phyloP scores from a whole-genome alignment of 2,113 vertebrate species.

The Syrmaticus mikado region DNA sequence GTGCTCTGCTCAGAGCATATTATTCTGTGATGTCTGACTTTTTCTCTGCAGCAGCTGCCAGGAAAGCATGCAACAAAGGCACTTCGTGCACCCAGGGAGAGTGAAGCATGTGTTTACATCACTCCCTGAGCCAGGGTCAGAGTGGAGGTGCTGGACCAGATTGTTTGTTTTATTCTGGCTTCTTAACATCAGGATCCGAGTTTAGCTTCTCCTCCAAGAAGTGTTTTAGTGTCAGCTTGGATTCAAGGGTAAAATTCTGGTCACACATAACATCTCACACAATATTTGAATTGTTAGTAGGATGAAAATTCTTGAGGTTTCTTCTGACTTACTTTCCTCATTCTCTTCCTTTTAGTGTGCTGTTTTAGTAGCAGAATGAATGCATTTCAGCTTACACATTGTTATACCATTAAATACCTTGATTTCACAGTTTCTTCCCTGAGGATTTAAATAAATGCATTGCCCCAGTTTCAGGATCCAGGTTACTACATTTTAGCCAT shows the following conservation, averaged over 20 bases:
- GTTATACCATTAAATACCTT: conserved; percentile 74
- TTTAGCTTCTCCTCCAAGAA: conserved; percentile 3
- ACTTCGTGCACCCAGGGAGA: not conserved
- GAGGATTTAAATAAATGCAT: conserved; percentile 70
- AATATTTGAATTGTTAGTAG: not conserved
- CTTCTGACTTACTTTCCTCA: conserved; percentile 7
- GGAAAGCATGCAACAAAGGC: not conserved
- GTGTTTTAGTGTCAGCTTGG: conserved; percentile 1
- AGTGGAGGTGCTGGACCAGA: not conserved
- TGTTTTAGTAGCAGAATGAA: conserved; percentile 64
- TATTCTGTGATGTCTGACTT: not conserved
- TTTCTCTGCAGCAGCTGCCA: conserved; percentile 22
- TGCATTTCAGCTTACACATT: conserved; percentile 65
- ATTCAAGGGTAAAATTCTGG: conserved; percentile 38
- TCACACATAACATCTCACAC: not conserved
- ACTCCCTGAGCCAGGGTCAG: conserved; percentile 8
- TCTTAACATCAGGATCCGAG: not conserved
- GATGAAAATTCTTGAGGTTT: conserved; percentile 55
- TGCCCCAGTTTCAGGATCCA: conserved; percentile 64
- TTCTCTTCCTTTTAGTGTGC: not conserved
- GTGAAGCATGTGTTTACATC: conserved; percentile 3
- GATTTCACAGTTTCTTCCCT: conserved; percentile 71
- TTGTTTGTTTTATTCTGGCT: not conserved
- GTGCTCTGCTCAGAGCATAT: not conserved
- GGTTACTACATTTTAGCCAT: conserved; percentile 52